These are phyloP conservation scores for Drosophila anceps DNA, from an alignment of 2,888 invertebrate genomes.

Conservation along the genomic window DNA sequence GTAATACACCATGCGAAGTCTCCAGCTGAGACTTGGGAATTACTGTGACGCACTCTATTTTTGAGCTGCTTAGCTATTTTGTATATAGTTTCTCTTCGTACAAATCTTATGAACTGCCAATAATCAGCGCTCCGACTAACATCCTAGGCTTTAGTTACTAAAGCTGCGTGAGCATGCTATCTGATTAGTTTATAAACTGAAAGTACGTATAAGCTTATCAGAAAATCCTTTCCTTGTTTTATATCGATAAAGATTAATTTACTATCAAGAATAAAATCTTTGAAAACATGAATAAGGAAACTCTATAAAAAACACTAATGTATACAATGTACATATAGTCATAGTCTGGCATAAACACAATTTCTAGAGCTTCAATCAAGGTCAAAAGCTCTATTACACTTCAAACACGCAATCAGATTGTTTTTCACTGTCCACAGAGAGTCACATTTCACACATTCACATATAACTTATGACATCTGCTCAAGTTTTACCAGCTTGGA, in stretches of 20 bases:
- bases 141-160: background rate
- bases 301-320: background rate
- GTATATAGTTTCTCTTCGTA: background rate
- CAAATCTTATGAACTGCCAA: no score
- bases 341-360: background rate
- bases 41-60: background rate
- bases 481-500: background rate
- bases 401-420: background rate
- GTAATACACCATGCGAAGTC: background rate
- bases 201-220: no score
- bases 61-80: background rate
- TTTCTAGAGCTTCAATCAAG: background rate
- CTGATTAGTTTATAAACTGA: background rate
- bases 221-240: no score
- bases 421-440: background rate
- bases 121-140: background rate
- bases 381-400: background rate
- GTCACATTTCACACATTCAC: slow-evolving; percentile 23
- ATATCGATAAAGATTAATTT: no score
- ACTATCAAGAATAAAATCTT: no score
- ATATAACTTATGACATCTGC: slow-evolving; percentile 22
- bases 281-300: background rate
- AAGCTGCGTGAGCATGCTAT: background rate
- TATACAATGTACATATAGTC: background rate
- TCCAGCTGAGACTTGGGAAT: background rate